phyloP scores from a whole-genome alignment of 2,888 invertebrate species.

The Bimastos eiseni region DNA sequence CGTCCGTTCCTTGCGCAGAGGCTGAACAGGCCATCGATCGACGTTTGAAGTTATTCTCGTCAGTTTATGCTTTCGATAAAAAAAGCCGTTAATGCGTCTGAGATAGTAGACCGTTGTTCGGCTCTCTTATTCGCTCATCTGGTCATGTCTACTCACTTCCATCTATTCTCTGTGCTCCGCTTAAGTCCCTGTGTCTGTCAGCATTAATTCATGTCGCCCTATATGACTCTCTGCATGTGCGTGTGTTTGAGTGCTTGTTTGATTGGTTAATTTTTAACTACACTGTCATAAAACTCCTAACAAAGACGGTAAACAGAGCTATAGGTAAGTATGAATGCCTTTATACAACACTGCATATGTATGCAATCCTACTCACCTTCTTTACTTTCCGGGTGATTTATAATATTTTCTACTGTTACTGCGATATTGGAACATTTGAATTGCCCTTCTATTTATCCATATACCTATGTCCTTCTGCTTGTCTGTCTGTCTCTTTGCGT shows the following conservation, averaged over 20 bases:
- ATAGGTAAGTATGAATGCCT: too few species aligned
- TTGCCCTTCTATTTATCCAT: neutral
- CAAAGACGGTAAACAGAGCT: too few species aligned
- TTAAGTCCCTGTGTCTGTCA: too few species aligned
- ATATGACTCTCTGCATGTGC: neutral
- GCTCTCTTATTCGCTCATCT: neutral
- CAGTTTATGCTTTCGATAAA: neutral
- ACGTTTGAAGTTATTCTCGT: neutral
- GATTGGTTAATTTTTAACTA: too few species aligned
- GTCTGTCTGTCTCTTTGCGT: neutral
- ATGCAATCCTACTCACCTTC: too few species aligned
- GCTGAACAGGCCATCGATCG: neutral
- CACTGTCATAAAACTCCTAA: too few species aligned
- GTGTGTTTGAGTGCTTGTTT: neutral
- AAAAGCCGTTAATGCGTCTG: neutral
- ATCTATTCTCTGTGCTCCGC: too few species aligned
- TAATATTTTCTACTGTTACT: too few species aligned
- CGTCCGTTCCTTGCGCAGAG: neutral
- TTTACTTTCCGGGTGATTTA: too few species aligned
- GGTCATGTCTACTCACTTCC: neutral
- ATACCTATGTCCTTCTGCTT: neutral
- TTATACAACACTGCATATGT: too few species aligned
- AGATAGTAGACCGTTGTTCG: neutral
- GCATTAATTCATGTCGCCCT: too few species aligned
- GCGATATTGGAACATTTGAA: too few species aligned